Percentiles rank a stretch among this genome's conserved stretches.
Conservation (phyloP, 2,113 vertebrate genomes). For the Murina feae region DNA sequence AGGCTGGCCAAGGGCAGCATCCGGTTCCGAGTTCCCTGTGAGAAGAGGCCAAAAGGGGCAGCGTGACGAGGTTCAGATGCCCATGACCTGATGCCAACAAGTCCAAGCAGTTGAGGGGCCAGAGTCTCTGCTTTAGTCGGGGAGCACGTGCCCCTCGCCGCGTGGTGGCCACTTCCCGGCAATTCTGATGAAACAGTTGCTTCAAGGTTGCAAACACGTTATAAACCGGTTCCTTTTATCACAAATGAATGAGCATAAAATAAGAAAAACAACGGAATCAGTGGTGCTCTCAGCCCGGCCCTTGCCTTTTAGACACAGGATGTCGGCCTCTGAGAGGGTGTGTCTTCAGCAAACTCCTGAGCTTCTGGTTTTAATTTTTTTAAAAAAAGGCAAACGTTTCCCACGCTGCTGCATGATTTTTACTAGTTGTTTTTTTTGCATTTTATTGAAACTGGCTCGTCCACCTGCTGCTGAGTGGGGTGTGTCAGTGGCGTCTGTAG, state of each 20-base stretch:
- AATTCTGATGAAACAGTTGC: not conserved
- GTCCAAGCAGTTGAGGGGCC: not conserved
- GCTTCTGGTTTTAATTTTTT: constrained; percentile 8
- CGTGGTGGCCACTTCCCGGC: too few relatives aligned
- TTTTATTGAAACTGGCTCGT: not conserved
- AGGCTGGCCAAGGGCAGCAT: not conserved
- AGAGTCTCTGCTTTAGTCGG: not conserved
- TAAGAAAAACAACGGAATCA: not conserved
- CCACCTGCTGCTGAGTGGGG: not conserved
- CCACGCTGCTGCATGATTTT: not conserved
- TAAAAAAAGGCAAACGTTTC: too few relatives aligned
- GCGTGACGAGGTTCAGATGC: not conserved
- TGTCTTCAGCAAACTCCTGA: not conserved
- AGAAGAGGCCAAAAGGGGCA: not conserved
- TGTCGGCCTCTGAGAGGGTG: not conserved
- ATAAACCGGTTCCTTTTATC: not conserved
- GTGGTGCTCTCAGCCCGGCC: not conserved
- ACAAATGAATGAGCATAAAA: not conserved
- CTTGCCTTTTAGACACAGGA: not conserved
- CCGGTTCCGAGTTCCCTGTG: not conserved
- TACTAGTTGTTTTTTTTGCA: too few relatives aligned
- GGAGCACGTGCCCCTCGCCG: not conserved
- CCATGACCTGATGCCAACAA: not conserved
- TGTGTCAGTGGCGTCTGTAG: not conserved
- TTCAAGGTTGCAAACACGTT: not conserved